phyloP scores from a whole-genome alignment of 2,113 vertebrate genomes.

The Microcebus tavaratra region DNA sequence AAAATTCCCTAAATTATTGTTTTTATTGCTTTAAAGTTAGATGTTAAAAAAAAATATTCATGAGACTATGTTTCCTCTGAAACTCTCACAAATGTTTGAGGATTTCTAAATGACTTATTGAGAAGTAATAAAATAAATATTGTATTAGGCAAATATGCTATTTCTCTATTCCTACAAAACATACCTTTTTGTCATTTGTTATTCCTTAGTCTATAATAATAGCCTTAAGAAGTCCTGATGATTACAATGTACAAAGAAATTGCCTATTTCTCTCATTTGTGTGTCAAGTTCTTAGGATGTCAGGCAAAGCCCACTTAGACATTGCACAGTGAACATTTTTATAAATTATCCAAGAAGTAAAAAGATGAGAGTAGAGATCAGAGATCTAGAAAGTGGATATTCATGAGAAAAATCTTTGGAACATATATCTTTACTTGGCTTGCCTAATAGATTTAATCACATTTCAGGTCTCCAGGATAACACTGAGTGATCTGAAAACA shows the following conservation, averaged over 20 bases:
- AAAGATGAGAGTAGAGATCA: background rate
- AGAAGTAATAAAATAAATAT: background rate
- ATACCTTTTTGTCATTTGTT: background rate
- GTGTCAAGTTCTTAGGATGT: background rate
- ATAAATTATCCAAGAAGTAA: background rate
- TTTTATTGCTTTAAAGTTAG: background rate
- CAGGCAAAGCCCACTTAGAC: background rate
- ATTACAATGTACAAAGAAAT: constrained; percentile 4
- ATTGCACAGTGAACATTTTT: background rate
- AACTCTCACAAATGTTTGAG: background rate
- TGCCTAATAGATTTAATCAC: background rate
- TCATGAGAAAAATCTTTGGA: background rate
- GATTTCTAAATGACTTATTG: background rate
- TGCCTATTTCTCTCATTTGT: background rate
- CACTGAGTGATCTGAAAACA: background rate
- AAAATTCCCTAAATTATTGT: background rate
- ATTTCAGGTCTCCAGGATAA: background rate
- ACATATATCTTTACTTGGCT: background rate
- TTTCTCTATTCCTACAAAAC: background rate
- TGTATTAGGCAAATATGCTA: background rate
- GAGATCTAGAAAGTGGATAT: background rate
- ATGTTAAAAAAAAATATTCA: background rate
- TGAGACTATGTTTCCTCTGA: background rate
- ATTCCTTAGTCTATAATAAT: background rate
- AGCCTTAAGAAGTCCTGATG: background rate